Evolutionary conservation across 2,888 invertebrate genomes (phyloP).

Genomic region (Petrolisthes cinctipes): DNA sequence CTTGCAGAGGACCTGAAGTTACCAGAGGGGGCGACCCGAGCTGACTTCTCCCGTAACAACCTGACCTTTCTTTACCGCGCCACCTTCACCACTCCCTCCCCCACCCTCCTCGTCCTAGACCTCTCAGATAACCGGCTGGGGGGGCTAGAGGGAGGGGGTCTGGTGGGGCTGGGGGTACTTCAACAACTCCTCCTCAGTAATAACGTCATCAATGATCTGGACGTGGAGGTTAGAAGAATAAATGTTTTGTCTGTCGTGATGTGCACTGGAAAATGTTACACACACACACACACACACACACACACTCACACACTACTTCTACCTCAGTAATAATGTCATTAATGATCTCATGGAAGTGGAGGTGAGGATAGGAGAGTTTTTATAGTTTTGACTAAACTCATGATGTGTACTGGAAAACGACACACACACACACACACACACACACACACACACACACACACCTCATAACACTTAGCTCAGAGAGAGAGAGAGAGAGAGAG

Average conservation of each 20-base stretch:
- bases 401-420: background rate
- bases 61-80: slow-evolving; percentile 1
- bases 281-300: slow-evolving; percentile 1
- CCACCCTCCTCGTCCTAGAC: slow-evolving; percentile 17
- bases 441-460: background rate
- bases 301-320: background rate
- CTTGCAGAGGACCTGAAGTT: slow-evolving; percentile 1
- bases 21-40: background rate
- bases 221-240: background rate
- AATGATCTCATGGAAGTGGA: too few species aligned
- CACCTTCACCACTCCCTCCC: slow-evolving; percentile 16
- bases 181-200: background rate
- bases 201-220: background rate
- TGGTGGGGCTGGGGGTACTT: background rate
- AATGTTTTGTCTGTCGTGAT: background rate
- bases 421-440: background rate
- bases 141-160: background rate
- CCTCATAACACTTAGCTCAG: background rate
- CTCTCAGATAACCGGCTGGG: slow-evolving; percentile 12
- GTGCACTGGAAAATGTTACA: background rate
- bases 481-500: too few species aligned
- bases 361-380: too few species aligned
- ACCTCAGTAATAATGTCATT: too few species aligned
- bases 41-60: slow-evolving; percentile 11
- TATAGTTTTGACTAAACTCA: too few species aligned